phyloP scores from a whole-genome alignment of 2,797 vertebrate species.

The Xiphophorus birchmanni region DNA sequence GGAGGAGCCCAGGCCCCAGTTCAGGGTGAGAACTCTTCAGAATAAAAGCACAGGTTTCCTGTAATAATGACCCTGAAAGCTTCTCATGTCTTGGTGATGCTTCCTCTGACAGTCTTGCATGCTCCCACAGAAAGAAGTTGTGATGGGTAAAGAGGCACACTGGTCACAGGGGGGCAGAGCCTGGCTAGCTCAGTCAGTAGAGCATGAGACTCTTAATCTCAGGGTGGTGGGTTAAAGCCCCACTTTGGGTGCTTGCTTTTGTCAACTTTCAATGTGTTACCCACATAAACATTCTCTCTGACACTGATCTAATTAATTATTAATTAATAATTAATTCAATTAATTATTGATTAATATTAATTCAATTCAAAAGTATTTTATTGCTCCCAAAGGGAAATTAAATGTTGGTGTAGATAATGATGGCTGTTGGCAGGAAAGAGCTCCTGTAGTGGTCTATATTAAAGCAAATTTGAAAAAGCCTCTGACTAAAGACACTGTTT shows the following conservation, averaged over 20 bases:
- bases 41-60: background rate
- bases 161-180: accelerated
- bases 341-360: too few relatives aligned
- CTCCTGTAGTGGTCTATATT: too few relatives aligned
- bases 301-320: too few relatives aligned
- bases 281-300: background rate
- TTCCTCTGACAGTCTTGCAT: background rate
- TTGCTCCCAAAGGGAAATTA: too few relatives aligned
- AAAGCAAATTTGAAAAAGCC: too few relatives aligned
- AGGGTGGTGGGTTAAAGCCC: slow-evolving; percentile 78
- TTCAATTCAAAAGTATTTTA: too few relatives aligned
- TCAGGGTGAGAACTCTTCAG: slow-evolving; percentile 83
- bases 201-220: slow-evolving; percentile 79
- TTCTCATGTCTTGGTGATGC: background rate
- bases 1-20: slow-evolving; percentile 92
- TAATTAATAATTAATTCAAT: too few relatives aligned
- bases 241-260: slow-evolving; percentile 59
- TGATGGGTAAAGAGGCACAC: background rate
- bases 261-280: background rate
- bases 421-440: too few relatives aligned
- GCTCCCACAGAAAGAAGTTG: background rate
- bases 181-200: slow-evolving; percentile 78
- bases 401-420: too few relatives aligned
- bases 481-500: too few relatives aligned
- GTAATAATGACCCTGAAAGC: background rate